Evolutionary conservation across 2,888 invertebrate species (phyloP).

Genomic region (Leptopilina drosophilae): DNA sequence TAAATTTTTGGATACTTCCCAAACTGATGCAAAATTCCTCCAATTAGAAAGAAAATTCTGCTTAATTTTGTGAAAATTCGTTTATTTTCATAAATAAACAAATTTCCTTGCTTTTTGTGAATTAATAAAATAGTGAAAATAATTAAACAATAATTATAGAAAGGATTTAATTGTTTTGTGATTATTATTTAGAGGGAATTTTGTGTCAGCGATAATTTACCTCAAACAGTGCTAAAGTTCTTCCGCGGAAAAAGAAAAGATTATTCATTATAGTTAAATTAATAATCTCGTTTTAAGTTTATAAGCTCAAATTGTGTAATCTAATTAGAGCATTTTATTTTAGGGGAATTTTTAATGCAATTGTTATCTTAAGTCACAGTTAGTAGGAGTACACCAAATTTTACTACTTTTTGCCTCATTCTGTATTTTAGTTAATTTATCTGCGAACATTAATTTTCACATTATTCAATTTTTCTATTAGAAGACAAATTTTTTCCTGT

Average conservation of each 20-base stretch:
- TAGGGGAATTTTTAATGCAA: slow-evolving; percentile 29
- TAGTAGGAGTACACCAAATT: slow-evolving; percentile 30
- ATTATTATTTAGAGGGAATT: neutral
- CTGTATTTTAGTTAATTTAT: neutral
- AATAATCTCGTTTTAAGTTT: slow-evolving; percentile 35
- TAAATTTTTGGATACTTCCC: slow-evolving; percentile 22
- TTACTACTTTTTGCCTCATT: neutral
- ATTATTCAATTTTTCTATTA: no score
- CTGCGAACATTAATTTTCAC: no score
- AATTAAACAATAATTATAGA: no score
- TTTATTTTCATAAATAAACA: no score
- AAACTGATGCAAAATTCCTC: slow-evolving; percentile 20
- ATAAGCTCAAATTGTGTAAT: slow-evolving; percentile 8
- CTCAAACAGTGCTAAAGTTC: slow-evolving; percentile 30
- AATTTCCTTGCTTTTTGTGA: no score
- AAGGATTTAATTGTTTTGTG: no score
- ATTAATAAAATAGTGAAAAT: no score
- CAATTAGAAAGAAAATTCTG: neutral
- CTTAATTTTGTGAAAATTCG: no score
- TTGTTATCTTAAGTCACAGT: slow-evolving; percentile 18
- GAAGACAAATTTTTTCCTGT: no score
- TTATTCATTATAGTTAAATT: slow-evolving; percentile 33
- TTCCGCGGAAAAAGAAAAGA: slow-evolving; percentile 28
- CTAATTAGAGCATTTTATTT: slow-evolving; percentile 30
- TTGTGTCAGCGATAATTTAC: slow-evolving; percentile 16